A percentile compares a stretch with the other conserved stretches of the same genome.
Evolutionary conservation across 2,888 invertebrate genomes (phyloP).

Genomic region (Drosophila macrospina): DNA sequence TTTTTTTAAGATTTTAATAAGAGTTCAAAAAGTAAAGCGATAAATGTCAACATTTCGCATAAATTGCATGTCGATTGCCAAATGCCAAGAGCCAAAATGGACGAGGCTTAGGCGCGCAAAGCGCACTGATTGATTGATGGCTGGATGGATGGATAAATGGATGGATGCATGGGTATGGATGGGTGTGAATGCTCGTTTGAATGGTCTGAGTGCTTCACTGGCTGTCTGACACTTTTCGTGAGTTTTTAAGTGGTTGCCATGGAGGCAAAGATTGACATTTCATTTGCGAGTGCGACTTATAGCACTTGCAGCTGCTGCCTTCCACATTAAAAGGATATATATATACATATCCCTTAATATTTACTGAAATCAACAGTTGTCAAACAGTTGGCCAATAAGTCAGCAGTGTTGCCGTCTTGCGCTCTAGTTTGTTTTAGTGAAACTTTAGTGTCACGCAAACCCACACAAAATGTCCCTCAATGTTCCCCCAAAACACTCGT

Average conservation of each 20-base stretch:
- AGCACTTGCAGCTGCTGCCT: constrained; percentile 18
- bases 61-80: constrained; percentile 71
- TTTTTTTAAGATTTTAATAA: no score
- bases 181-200: constrained; percentile 29
- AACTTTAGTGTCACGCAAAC: constrained; percentile 47
- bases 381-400: constrained; percentile 38
- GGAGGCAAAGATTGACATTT: constrained; percentile 50
- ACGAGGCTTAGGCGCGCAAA: constrained; percentile 36
- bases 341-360: background rate
- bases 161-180: constrained; percentile 32
- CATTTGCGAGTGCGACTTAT: constrained; percentile 36
- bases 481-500: no score
- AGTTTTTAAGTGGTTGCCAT: constrained; percentile 42
- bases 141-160: constrained; percentile 37
- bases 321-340: background rate
- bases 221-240: constrained; percentile 33
- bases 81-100: constrained; percentile 19
- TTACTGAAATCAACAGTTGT: constrained; percentile 51
- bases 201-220: constrained; percentile 29
- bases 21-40: constrained; percentile 56
- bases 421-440: constrained; percentile 41
- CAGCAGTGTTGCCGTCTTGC: constrained; percentile 31
- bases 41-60: constrained; percentile 78
- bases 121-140: constrained; percentile 64
- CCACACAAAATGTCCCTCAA: constrained; percentile 7